Base-by-base conservation (phyloP, 2,888 invertebrate genomes). In the Alloscopus bannaensis region DNA sequence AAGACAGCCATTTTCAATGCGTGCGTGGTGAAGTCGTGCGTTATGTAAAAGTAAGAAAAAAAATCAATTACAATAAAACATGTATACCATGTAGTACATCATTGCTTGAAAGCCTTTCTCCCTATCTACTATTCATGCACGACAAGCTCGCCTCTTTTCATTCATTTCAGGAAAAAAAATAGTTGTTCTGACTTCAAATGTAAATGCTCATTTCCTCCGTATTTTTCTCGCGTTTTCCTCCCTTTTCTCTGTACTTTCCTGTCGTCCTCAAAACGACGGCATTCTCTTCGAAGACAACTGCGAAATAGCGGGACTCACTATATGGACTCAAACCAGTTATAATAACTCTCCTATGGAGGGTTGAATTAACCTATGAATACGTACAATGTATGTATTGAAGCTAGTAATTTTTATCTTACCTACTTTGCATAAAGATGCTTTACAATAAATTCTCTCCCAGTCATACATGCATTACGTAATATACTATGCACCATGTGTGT, bases 391-490 rank as follows among this genome's bases (percentile, higher is more conserved):
- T 52, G n/a, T 4, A 22, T 52, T 6, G 13, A 8, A 13, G 8
- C 59, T 62, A 64, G 52, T 65, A 65, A 57, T 73, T 72, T 73
- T 73, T 73, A 73, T 73, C 73, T 65, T 59, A 31, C 73, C 73
- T 65, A 73, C 29, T 73, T 66, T 75, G 66, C 75, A 66, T 75
- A 68, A 75, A 45, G 66, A 75, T 65, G 42, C 42, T 73, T 57
- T 65, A 42, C 42, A 64, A 28, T 24, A 73, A 60, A 64, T 65
- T 62, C 62, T 24, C 18, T n/a, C 59, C n/a, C 16, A 31, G 18
- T 42, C 22, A 40, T 22, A 4, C 40, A 62, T 40, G 20, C 24
- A 26, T 24, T 42, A 24, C 26, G 8, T 40, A 29, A 11, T 29
- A 59, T 20, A 60, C 20, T 3, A 47, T 22, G n/a, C n/a, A 52